Percentiles rank a stretch among this genome's conserved stretches.
These are phyloP conservation scores for Nymphalis io DNA, from an alignment of 1,140 invertebrate genomes.

Conservation along the genomic window DNA sequence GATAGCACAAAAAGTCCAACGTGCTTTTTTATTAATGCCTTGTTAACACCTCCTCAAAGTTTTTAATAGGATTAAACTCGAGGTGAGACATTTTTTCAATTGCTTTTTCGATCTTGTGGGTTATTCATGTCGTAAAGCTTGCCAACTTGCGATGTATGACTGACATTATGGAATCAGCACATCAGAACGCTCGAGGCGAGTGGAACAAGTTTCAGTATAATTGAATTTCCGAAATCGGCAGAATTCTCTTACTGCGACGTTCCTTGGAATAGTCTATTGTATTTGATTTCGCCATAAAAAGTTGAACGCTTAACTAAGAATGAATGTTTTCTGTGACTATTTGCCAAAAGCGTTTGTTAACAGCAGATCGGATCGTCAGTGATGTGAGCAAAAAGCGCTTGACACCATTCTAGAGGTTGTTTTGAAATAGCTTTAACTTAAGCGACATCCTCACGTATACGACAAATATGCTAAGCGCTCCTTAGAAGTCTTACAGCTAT, in stretches of 20 bases:
- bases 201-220: conserved; percentile 59
- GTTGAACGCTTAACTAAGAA: conserved; percentile 21
- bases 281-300: conserved; percentile 29
- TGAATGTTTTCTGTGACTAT: conserved; percentile 20
- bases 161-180: conserved; percentile 69
- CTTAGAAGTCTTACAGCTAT: conserved; percentile 3
- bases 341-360: conserved; percentile 34
- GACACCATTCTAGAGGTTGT: conserved; percentile 22
- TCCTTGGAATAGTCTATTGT: conserved; percentile 42
- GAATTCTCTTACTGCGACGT: conserved; percentile 44
- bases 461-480: conserved; percentile 19
- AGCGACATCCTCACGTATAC: conserved; percentile 1
- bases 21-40: conserved; percentile 21
- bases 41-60: conserved; percentile 42
- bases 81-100: conserved; percentile 34
- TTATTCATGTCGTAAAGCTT: conserved; percentile 63
- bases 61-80: conserved; percentile 21
- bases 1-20: conserved; percentile 5
- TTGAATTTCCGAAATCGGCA: conserved; percentile 59
- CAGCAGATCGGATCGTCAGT: conserved; percentile 17
- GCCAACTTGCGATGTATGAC: conserved; percentile 58
- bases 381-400: conserved; percentile 29
- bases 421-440: conserved; percentile 18
- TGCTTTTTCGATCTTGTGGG: conserved; percentile 49
- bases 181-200: conserved; percentile 51